Evolutionary conservation across 2,888 invertebrate species (phyloP), one percentile per base, ranked within the genome.

Genomic region (Diabrotica balteata): DNA sequence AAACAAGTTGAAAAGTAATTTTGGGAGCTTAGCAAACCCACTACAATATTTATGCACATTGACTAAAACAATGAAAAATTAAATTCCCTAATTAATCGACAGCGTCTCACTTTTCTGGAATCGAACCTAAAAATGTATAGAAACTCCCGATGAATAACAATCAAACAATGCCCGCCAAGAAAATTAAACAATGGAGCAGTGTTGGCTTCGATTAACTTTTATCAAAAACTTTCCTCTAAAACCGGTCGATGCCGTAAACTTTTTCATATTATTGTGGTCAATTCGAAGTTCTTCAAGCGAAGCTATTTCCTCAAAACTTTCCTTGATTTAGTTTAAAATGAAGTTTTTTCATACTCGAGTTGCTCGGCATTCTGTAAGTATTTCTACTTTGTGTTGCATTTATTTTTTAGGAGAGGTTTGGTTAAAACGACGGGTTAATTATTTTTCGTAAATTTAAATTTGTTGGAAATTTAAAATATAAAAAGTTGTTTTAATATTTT

Each of bases 201-300:
- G n/a, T 43, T 50, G 51, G 51, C n/a, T 60, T 60, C 59, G 42
- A 44, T 60, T 51, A 60, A 60, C 51, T 52, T 44, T 60, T 43
- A 44, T 44, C 8, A 44, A 55, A 55, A n/a, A 55, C 4, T 11
- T 55, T 44, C 32, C 42, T n/a, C 55, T 7, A 5, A 45, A 61
- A 9, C n/a, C 54, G 52, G 46, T 54, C 47, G 46, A 11, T 22
- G 54, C 11, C 22, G 11, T 11, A 11, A 54, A 62, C 53, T 54
- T 62, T 59, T 53, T 54, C 46, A 32, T 46, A 54, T 52, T 54
- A 47, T 53, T 54, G 53, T 47, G 53, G 54, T 53, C 61, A 62
- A 44, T 62, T 47, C 46, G 50, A 62, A 62, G 32, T 62, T 62
- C 50, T 45, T 46, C 44, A 11, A 43, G 47, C 10, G 47, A 22